Percentiles rank a stretch among this genome's conserved stretches.
Evolutionary conservation across 2,888 invertebrate genomes (phyloP).

Genomic region (Philhelius pedissequus): DNA sequence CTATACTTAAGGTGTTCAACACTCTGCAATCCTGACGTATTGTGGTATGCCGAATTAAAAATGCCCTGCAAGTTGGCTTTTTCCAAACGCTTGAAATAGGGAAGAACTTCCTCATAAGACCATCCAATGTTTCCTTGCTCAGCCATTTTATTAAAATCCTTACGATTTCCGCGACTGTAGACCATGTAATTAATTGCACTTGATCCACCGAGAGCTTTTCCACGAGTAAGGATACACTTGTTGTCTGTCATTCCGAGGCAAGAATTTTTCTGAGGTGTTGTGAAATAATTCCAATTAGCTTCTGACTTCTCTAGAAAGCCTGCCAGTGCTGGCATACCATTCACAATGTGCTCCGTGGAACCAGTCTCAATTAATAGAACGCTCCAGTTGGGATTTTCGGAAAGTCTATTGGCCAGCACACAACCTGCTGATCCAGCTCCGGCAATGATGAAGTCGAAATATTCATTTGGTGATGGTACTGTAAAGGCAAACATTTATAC

Average conservation of each 20-base stretch:
- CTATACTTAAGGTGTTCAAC: conserved; percentile 80
- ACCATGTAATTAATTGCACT: conserved; percentile 82
- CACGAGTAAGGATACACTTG: conserved; percentile 78
- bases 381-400: conserved; percentile 78
- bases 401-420: conserved; percentile 79
- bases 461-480: conserved; percentile 69
- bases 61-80: conserved; percentile 79
- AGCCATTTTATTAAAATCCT: conserved; percentile 84
- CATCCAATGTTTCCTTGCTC: conserved; percentile 84
- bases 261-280: conserved; percentile 82
- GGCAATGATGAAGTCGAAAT: too few species aligned
- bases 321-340: conserved; percentile 11
- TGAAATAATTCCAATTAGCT: conserved; percentile 84
- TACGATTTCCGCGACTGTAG: conserved; percentile 84
- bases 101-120: conserved; percentile 82
- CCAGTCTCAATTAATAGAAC: conserved; percentile 80
- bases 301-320: conserved; percentile 72
- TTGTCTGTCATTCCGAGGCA: conserved; percentile 79
- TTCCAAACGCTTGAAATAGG: conserved; percentile 82
- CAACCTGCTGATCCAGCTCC: conserved; percentile 79
- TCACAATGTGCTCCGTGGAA: conserved; percentile 52
- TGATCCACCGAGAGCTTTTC: conserved; percentile 80
- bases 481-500: too few species aligned
- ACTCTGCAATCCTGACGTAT: conserved; percentile 81
- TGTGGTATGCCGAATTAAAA: conserved; percentile 80